A percentile compares a stretch with the other conserved stretches of the same genome.
These are phyloP conservation scores for Mormyrus iriodes DNA, from an alignment of 2,113 vertebrate species.

Conservation along the genomic window DNA sequence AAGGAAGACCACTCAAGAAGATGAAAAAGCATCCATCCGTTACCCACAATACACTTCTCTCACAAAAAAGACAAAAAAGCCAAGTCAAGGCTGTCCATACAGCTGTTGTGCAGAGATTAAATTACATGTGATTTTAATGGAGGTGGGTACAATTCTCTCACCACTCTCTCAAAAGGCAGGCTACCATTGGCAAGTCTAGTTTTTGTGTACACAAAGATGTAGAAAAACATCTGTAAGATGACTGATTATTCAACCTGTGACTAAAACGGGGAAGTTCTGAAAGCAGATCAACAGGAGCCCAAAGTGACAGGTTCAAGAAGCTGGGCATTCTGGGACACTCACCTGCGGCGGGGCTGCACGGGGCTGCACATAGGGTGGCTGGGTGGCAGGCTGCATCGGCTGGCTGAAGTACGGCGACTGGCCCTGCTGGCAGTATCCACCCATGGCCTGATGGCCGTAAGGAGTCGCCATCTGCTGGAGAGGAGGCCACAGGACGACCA, in stretches of 20 bases:
- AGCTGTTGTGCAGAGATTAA: not conserved
- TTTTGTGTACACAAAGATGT: not conserved
- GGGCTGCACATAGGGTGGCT: constrained; percentile 77
- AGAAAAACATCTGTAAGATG: not conserved
- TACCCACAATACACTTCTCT: not conserved
- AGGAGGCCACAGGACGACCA: constrained; percentile 12
- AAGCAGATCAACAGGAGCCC: not conserved
- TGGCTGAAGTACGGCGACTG: constrained; percentile 91
- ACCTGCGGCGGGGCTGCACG: constrained; percentile 85
- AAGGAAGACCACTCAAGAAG: not conserved
- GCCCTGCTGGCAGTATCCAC: constrained; percentile 79
- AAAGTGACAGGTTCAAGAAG: not conserved
- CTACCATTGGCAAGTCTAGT: not conserved
- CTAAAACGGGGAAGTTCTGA: not conserved
- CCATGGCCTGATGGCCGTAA: constrained; percentile 82
- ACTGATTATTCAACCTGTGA: not conserved
- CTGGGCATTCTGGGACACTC: constrained; percentile 36
- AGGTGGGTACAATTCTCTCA: not conserved
- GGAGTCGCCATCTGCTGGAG: constrained; percentile 81
- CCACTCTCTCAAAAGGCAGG: not conserved
- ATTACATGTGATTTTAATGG: not conserved
- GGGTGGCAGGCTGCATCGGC: constrained; percentile 73
- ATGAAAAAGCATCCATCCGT: not conserved
- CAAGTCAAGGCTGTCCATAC: not conserved
- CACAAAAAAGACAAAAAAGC: not conserved